phyloP scores from a whole-genome alignment of 2,888 invertebrate genomes.

The Eurytoma adleriae region DNA sequence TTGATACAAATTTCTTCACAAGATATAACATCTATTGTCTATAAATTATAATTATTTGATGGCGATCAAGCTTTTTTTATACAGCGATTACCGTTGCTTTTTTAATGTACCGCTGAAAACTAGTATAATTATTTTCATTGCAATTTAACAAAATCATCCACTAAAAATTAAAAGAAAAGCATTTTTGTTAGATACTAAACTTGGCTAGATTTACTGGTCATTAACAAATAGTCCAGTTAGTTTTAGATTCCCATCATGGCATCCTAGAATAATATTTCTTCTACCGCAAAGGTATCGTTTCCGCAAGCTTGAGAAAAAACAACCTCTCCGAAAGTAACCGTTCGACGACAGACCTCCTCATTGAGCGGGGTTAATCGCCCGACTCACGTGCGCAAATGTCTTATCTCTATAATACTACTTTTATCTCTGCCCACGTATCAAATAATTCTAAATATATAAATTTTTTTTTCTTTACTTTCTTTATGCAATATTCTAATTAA shows the following conservation, averaged over 20 bases:
- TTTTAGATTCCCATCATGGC: conserved; percentile 36
- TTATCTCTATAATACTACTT: too few relatives aligned
- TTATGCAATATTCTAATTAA: not conserved
- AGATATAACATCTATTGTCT: too few relatives aligned
- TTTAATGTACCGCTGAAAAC: too few relatives aligned
- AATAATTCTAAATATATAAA: too few relatives aligned
- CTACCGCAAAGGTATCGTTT: conserved; percentile 26
- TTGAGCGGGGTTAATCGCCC: conserved; percentile 8
- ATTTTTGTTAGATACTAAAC: not conserved
- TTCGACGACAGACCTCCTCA: not conserved
- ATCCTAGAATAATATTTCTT: conserved; percentile 44
- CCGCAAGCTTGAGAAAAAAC: conserved; percentile 39
- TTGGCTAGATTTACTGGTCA: not conserved
- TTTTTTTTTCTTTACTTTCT: too few relatives aligned
- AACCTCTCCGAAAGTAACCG: conserved; percentile 4
- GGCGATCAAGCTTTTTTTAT: too few relatives aligned
- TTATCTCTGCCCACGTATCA: too few relatives aligned
- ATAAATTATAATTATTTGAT: too few relatives aligned
- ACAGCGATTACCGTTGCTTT: too few relatives aligned
- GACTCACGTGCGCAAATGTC: not conserved
- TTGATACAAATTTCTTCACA: too few relatives aligned
- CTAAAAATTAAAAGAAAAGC: not conserved
- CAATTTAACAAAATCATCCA: too few relatives aligned
- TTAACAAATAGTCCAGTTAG: not conserved
- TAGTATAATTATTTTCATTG: too few relatives aligned